These are phyloP conservation scores for Arctopsyche grandis DNA, from an alignment of 1,140 invertebrate species.

Conservation along the genomic window DNA sequence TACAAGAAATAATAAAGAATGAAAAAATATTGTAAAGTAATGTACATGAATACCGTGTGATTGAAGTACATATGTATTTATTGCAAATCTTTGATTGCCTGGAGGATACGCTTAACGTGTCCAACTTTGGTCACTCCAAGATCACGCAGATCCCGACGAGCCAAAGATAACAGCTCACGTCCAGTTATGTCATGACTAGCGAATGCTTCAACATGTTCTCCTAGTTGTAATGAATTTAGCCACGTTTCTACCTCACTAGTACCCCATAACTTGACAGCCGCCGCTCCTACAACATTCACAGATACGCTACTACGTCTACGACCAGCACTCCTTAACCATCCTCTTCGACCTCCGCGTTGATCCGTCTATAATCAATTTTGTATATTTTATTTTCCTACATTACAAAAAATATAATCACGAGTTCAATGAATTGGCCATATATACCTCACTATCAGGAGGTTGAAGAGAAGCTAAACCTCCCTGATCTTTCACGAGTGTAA, in stretches of 20 bases:
- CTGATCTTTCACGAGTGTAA: slow-evolving; percentile 48
- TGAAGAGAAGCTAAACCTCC: slow-evolving; percentile 51
- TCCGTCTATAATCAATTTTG: slow-evolving; percentile 34
- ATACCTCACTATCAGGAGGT: slow-evolving; percentile 52
- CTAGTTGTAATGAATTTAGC: slow-evolving; percentile 88
- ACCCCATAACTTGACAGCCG: slow-evolving; percentile 70
- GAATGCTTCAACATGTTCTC: slow-evolving; percentile 89
- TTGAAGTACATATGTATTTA: slow-evolving; percentile 54
- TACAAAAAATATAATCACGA: background rate
- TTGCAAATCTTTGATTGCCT: slow-evolving; percentile 87
- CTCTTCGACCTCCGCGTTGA: slow-evolving; percentile 35
- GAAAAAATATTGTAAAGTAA: background rate
- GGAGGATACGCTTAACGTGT: slow-evolving; percentile 92
- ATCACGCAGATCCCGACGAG: slow-evolving; percentile 87
- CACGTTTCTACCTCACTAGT: slow-evolving; percentile 81
- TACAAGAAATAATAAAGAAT: background rate
- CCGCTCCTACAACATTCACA: slow-evolving; percentile 30
- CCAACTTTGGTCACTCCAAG: slow-evolving; percentile 93
- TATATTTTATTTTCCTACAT: background rate
- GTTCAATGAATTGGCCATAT: background rate
- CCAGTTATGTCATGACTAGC: slow-evolving; percentile 91
- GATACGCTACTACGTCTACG: slow-evolving; percentile 30
- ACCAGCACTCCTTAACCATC: slow-evolving; percentile 45
- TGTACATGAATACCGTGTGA: background rate
- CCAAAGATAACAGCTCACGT: slow-evolving; percentile 85